Conservation (phyloP, 1,140 invertebrate species). For the Spodoptera frugiperda region DNA sequence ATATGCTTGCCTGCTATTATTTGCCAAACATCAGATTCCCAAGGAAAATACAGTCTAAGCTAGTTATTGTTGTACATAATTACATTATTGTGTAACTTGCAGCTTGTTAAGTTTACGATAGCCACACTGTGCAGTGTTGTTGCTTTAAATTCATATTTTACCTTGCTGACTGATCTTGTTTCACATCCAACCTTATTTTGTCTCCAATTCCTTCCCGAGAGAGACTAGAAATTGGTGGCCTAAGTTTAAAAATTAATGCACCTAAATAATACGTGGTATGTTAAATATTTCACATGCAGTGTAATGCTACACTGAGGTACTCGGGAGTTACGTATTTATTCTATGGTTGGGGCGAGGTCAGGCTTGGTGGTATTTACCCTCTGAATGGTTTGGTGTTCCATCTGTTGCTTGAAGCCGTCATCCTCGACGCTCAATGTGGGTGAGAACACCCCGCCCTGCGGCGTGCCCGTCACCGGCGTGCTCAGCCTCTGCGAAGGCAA, state of each 20-base stretch:
- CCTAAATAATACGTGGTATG: constrained; percentile 59
- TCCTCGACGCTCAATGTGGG: constrained; percentile 79
- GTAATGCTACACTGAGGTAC: constrained; percentile 49
- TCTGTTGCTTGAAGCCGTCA: constrained; percentile 82
- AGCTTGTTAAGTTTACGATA: constrained; percentile 64
- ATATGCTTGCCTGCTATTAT: constrained; percentile 25
- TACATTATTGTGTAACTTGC: constrained; percentile 49
- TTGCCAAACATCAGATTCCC: constrained; percentile 11
- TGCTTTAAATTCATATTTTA: constrained; percentile 68
- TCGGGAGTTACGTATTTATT: constrained; percentile 24
- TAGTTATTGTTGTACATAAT: constrained; percentile 40
- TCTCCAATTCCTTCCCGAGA: constrained; percentile 81
- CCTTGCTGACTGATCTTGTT: constrained; percentile 82
- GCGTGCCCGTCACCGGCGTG: constrained; percentile 76
- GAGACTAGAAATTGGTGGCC: constrained; percentile 81
- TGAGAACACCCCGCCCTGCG: constrained; percentile 77
- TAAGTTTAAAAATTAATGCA: constrained; percentile 71
- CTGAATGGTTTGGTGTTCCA: constrained; percentile 80
- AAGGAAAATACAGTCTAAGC: constrained; percentile 41
- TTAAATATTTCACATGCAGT: constrained; percentile 52
- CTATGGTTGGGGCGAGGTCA: constrained; percentile 31
- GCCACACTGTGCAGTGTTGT: constrained; percentile 72
- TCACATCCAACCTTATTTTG: constrained; percentile 84
- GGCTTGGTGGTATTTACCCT: constrained; percentile 72
- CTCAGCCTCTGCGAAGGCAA: constrained; percentile 72